Conservation (phyloP, 2,113 vertebrate species). For the Sylvilagus bachmani region DNA sequence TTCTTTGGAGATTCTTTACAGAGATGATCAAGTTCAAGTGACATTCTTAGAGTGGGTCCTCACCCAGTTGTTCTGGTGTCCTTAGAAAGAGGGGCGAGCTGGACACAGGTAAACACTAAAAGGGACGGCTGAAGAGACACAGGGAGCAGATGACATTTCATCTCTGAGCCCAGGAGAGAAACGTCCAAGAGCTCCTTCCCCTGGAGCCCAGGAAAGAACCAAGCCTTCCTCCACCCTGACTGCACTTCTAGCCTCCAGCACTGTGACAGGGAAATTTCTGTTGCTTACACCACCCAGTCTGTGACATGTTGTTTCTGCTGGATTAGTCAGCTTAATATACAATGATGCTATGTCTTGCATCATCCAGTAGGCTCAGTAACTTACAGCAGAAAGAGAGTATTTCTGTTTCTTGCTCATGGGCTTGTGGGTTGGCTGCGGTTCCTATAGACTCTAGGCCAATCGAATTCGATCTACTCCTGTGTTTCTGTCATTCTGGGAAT, state of each 20-base stretch:
- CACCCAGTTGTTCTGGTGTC: neutral
- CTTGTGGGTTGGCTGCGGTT: neutral
- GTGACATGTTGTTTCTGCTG: neutral
- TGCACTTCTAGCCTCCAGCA: neutral
- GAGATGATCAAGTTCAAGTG: neutral
- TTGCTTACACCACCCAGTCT: neutral
- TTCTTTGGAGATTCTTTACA: neutral
- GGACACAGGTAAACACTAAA: neutral
- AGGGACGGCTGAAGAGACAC: neutral
- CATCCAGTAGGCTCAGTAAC: neutral
- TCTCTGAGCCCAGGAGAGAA: neutral
- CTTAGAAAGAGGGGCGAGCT: neutral
- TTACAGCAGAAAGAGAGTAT: neutral
- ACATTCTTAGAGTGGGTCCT: neutral
- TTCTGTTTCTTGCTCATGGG: neutral
- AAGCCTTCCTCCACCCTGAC: neutral
- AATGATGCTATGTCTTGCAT: neutral
- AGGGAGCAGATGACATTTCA: neutral
- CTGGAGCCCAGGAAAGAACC: neutral
- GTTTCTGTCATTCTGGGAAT: too few species aligned
- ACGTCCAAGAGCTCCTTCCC: rapidly evolving
- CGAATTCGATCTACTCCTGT: neutral
- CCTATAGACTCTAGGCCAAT: neutral
- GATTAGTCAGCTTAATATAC: neutral
- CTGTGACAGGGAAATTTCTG: neutral